Conservation (phyloP, 2,113 vertebrate species). For the Crotalus viridis region DNA sequence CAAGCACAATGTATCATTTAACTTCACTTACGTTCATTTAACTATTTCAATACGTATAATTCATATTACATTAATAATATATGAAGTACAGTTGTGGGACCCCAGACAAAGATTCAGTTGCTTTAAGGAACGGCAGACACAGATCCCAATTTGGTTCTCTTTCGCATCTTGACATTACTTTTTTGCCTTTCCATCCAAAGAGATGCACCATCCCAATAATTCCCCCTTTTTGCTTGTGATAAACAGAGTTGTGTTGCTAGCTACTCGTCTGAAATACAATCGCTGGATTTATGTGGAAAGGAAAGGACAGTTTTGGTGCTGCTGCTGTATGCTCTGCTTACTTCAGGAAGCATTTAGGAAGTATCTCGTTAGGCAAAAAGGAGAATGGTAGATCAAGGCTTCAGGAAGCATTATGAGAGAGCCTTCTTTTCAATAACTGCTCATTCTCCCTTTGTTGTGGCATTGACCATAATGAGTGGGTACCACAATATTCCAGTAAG, state of each 20-base stretch:
- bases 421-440: not conserved
- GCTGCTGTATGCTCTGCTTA: not conserved
- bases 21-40: not conserved
- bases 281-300: not conserved
- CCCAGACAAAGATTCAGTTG: not conserved
- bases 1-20: not conserved
- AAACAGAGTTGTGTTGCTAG: not conserved
- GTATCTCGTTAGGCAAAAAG: not conserved
- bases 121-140: not conserved
- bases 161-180: not conserved
- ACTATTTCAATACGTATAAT: not conserved
- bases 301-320: not conserved
- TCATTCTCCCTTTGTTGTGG: not conserved
- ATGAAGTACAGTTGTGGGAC: not conserved
- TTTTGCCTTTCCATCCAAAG: not conserved
- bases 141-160: not conserved
- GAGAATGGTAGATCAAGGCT: not conserved
- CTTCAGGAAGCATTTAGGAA: not conserved
- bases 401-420: not conserved
- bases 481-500: not conserved
- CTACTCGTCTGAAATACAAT: not conserved
- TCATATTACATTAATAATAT: not conserved
- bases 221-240: not conserved
- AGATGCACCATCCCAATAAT: not conserved
- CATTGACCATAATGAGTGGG: not conserved